A percentile compares a stretch with the other conserved stretches of the same genome.
phyloP scores from a whole-genome alignment of 2,113 vertebrate genomes.

The Ia io region DNA sequence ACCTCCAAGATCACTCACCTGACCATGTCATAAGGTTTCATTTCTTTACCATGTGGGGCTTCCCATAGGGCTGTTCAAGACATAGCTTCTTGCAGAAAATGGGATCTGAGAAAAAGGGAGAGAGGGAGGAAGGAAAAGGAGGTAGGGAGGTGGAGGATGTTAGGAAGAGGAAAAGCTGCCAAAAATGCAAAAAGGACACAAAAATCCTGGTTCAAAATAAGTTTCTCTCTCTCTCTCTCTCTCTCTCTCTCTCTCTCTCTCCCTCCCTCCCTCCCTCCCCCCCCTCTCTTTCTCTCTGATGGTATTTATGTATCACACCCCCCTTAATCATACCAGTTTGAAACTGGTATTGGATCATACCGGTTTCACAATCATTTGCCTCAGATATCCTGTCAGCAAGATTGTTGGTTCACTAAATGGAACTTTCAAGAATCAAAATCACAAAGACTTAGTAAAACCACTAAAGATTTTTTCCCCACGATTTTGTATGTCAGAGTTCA shows the following conservation, averaged over 20 bases:
- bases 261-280: too few species aligned
- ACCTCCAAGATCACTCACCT: background rate
- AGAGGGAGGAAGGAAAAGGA: background rate
- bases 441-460: background rate
- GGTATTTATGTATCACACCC: background rate
- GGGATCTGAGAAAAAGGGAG: background rate
- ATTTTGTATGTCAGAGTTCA: background rate
- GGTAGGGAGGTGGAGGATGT: background rate
- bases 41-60: background rate
- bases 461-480: background rate
- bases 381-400: background rate
- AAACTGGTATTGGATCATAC: background rate
- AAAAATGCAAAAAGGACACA: background rate
- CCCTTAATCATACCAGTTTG: background rate
- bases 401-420: background rate
- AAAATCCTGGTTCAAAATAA: background rate
- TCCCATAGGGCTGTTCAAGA: background rate
- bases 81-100: background rate
- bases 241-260: too few species aligned
- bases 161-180: background rate
- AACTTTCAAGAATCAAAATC: conserved; percentile 8
- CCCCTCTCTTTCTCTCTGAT: background rate
- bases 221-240: background rate
- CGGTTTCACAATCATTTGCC: background rate
- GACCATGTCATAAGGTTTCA: background rate